phyloP scores from a whole-genome alignment of 2,888 invertebrate species.

The Ectemnius cavifrons region DNA sequence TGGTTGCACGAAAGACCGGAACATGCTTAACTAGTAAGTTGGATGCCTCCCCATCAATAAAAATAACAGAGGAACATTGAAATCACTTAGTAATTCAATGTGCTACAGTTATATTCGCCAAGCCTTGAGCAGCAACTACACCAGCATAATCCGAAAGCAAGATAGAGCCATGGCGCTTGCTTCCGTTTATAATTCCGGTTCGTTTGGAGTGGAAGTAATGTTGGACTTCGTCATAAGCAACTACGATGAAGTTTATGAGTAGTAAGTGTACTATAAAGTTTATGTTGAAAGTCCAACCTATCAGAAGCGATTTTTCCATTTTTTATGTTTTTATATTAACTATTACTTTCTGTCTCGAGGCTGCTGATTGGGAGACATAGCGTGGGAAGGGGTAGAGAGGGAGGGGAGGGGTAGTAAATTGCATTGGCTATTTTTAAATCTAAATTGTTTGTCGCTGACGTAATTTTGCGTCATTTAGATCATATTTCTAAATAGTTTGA shows the following conservation, averaged over 20 bases:
- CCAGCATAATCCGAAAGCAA: conserved; percentile 69
- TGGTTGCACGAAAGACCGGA: conserved; percentile 78
- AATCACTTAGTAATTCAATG: background rate
- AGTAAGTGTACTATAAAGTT: conserved; percentile 55
- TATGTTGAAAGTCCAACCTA: too few species aligned
- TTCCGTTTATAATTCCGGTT: conserved; percentile 70
- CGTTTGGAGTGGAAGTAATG: conserved; percentile 56
- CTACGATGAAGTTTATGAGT: conserved; percentile 50
- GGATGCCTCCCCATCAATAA: background rate
- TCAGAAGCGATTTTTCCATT: too few species aligned
- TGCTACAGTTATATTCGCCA: conserved; percentile 33
- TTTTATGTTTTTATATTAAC: too few species aligned
- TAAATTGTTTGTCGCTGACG: too few species aligned
- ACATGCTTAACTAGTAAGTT: conserved; percentile 76
- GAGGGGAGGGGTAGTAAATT: too few species aligned
- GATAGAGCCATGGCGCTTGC: conserved; percentile 73
- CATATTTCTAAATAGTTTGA: too few species aligned
- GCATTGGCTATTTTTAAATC: too few species aligned
- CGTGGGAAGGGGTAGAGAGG: too few species aligned
- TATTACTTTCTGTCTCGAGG: too few species aligned
- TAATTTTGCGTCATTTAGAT: too few species aligned
- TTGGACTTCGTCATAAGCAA: conserved; percentile 58
- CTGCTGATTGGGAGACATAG: too few species aligned
- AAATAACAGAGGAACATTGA: background rate
- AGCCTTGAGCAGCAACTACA: background rate